These are phyloP conservation scores for Poeciliopsis paucimaculata DNA, from an alignment of 2,797 vertebrate species.

Conservation along the genomic window DNA sequence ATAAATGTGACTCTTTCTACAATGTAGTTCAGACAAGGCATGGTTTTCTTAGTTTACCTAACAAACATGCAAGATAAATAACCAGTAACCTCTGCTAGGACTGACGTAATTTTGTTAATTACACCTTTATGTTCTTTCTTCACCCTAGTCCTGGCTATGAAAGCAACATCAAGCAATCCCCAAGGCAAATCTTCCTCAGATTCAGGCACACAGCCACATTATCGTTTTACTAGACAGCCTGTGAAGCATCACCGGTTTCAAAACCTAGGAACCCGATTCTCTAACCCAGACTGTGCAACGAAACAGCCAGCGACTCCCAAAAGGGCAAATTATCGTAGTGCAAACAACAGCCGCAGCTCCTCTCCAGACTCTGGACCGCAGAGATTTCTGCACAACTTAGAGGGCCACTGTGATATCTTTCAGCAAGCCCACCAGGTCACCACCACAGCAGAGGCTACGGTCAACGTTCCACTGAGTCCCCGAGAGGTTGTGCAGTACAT, in stretches of 20 bases:
- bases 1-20: background rate
- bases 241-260: conserved; percentile 81
- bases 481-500: conserved; percentile 62
- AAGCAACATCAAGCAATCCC: conserved; percentile 31
- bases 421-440: conserved; percentile 59
- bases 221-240: conserved; percentile 86
- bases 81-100: background rate
- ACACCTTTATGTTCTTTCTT: conserved; percentile 21
- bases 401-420: conserved; percentile 70
- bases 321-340: conserved; percentile 37
- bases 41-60: background rate
- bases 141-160: conserved; percentile 81
- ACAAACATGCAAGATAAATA: background rate
- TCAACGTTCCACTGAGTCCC: conserved; percentile 42
- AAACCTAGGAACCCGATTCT: conserved; percentile 38
- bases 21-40: background rate
- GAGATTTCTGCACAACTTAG: conserved; percentile 53
- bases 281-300: conserved; percentile 20
- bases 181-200: conserved; percentile 34
- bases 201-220: conserved; percentile 68
- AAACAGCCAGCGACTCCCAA: conserved; percentile 13
- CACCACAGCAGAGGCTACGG: conserved; percentile 11
- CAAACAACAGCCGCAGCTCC: conserved; percentile 68
- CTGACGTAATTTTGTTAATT: conserved; percentile 13
- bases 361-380: conserved; percentile 62